Conservation (phyloP, 2,797 vertebrate species). For the Anisognathus igniventris region DNA sequence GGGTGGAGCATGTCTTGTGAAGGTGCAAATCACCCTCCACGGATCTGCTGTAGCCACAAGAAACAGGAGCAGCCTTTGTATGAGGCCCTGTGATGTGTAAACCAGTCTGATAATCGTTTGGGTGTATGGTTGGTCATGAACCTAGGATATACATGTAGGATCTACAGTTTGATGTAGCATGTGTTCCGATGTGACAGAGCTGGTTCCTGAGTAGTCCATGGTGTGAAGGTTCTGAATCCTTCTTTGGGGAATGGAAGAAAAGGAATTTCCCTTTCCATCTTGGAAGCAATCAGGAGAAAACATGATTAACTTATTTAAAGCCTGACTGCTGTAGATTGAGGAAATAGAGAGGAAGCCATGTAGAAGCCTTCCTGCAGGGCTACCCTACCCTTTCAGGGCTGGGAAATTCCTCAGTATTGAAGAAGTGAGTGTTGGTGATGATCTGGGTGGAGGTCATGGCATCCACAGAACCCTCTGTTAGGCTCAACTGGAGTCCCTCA, state of each 20-base stretch:
- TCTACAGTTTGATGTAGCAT: background rate
- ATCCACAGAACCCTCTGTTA: background rate
- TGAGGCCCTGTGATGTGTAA: background rate
- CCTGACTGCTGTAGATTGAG: background rate
- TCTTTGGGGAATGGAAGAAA: background rate
- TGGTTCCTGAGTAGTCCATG: background rate
- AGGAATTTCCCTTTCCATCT: background rate
- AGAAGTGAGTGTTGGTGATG: background rate
- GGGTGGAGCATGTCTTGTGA: rapidly evolving
- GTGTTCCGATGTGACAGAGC: background rate
- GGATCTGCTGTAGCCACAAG: background rate
- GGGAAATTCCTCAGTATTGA: background rate
- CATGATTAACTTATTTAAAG: background rate
- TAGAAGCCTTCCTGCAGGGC: background rate
- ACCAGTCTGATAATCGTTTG: background rate
- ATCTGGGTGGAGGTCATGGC: background rate
- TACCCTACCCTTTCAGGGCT: background rate
- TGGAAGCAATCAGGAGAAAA: background rate
- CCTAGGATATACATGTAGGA: background rate
- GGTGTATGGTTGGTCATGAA: background rate
- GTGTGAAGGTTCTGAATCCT: background rate
- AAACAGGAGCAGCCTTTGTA: background rate
- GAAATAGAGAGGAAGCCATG: background rate
- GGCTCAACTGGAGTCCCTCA: background rate
- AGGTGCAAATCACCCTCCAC: background rate